Evolutionary conservation across 35 echinoderm and acorn worm species (phyloP), one percentile per base, ranked within the genome.

Genomic region (Chiridota heheva): DNA sequence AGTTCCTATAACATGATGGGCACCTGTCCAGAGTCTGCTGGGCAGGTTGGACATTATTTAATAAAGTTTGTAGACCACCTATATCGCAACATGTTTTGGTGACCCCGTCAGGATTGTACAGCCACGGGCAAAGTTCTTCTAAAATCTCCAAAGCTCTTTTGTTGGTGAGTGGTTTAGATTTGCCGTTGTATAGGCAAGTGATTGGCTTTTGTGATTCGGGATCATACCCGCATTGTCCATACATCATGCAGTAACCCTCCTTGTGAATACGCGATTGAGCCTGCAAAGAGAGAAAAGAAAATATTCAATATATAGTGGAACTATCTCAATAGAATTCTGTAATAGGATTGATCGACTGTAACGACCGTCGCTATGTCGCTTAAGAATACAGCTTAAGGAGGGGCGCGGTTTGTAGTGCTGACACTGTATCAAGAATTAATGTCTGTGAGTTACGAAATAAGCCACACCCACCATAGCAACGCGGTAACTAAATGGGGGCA

Each of bases 1-100:
- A 88, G 80, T 97, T 97, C 16, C 82, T 82, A 44, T 91, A 87
- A 43, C 93, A 97, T 1, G 93, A 91, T 29, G 93, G 93, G 44
- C 93, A 97, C 29, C 93, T 56, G 10, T 71, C 75, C 31, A 97
- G 68, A 10, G 86, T 80, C 58, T 97, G 84, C 2, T 84, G 60
- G 0, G 93, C 83, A 3, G 72, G 60, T 33, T 84, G 71, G 3
- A 88, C 85, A 42, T 87, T 85, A 45, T 7, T 31, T 39, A 75
- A 32, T 16, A 97, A 77, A 2, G 84, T 91, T 16, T 80, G 40
- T 42, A 97, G 57, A 70, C 90, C 88, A 5, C 39, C 20, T 13
- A 45, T 32, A 53, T 79, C 63, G 60, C 93, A 97, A 84, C 93
- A 97, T 67, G 93, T 87, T 17, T 77, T 36, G 46, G 88, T 85